phyloP scores from a whole-genome alignment of 2,888 invertebrate genomes.

The Hypena proboscidalis region DNA sequence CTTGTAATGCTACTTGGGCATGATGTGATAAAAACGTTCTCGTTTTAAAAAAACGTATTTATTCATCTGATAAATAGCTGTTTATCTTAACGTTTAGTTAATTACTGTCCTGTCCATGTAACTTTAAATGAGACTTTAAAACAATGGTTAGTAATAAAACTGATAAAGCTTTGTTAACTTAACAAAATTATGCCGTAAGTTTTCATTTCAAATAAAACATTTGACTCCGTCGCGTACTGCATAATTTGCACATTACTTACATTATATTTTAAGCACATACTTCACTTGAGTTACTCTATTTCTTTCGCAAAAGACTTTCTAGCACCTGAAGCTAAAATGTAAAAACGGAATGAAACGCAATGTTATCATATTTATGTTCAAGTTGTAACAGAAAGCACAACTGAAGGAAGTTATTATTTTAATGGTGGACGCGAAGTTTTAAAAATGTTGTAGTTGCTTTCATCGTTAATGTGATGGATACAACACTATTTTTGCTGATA shows the following conservation, averaged over 20 bases:
- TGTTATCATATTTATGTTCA: constrained; percentile 45
- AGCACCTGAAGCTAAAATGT: constrained; percentile 8
- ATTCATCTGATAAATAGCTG: constrained; percentile 43
- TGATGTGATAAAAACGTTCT: constrained; percentile 44
- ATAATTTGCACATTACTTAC: too few relatives aligned
- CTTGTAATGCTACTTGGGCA: too few relatives aligned
- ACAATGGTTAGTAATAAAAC: too few relatives aligned
- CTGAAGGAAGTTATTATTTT: constrained; percentile 77
- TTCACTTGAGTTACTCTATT: too few relatives aligned
- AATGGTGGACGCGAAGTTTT: constrained; percentile 74
- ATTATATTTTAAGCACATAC: too few relatives aligned
- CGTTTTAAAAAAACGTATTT: too few relatives aligned
- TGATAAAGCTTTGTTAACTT: too few relatives aligned
- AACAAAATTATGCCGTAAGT: too few relatives aligned
- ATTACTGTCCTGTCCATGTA: constrained; percentile 19
- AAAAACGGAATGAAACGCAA: constrained; percentile 29
- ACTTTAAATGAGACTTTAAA: too few relatives aligned
- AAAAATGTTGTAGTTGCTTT: constrained; percentile 69
- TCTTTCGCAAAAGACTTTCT: too few relatives aligned
- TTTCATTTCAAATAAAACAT: too few relatives aligned
- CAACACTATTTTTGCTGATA: constrained; percentile 60
- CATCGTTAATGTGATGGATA: constrained; percentile 74
- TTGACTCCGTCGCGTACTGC: too few relatives aligned
- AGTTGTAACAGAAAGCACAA: constrained; percentile 62
- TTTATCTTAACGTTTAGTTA: constrained; percentile 33